Evolutionary conservation across 1,140 invertebrate genomes (phyloP), one percentile per base, ranked within the genome.

Genomic region (Brachionus rotundiformis): DNA sequence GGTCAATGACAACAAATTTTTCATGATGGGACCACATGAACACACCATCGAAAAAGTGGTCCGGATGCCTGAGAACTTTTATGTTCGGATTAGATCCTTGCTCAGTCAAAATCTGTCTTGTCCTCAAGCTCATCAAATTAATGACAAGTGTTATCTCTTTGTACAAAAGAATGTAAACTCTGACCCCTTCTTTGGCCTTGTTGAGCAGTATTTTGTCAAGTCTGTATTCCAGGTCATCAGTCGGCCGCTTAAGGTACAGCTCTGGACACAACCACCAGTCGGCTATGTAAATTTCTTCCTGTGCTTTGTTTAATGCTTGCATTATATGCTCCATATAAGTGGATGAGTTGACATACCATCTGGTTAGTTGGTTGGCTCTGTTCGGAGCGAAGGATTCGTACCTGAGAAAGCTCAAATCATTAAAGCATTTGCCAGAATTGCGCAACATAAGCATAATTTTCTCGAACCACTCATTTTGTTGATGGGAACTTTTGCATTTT

Each of bases 21-120:
- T 98, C 96, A 87, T 99, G 96, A 89, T 99, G 96, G 1, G 96
- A 95, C 96, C 96, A 98, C 36, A 98, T 90, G 83, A 95, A 91
- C 0, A 96, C 29, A 1, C 91, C 49, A 93, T 83, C 92, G 92
- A 5, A 94, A 92, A 87, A 98, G 95, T 68, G 61, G 90, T 98
- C 95, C 11, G 96, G 96, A 90, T 99, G 95, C 13, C 96, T 90
- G 82, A 98, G 90, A 23, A 95, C 92, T 19, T 73, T 47, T 19
- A 83, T 82, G 36, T 83, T 76, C 0, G 79, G 79, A 63, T 83
- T 82, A 3, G 49, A 10, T 16, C 61, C 61, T 11, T 59, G n/a
- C 16, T 82, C 61, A 4, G 36, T 76, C 16, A 59, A 39, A 59
- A 49, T 75, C 27, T 98, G 89, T 81, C 90, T 91, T 85, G 93